phyloP scores from a whole-genome alignment of 2,797 vertebrate genomes.

The Sciaenops ocellatus region DNA sequence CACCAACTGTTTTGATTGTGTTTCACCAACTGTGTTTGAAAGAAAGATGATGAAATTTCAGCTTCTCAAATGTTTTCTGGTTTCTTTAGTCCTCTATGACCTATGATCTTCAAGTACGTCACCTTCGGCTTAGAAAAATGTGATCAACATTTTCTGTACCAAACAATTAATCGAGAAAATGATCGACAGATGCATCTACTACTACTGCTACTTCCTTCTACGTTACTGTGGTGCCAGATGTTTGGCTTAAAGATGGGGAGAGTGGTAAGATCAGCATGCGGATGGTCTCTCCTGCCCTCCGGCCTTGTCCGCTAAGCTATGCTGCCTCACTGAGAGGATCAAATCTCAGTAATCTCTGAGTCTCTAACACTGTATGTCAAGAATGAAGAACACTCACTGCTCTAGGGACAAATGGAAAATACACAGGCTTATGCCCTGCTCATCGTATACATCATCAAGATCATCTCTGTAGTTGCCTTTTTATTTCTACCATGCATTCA shows the following conservation, averaged over 20 bases:
- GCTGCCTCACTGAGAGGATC: constrained; percentile 62
- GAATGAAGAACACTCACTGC: neutral
- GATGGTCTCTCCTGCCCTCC: constrained; percentile 23
- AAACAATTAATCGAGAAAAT: too few relatives aligned
- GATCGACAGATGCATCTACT: too few relatives aligned
- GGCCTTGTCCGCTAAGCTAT: constrained; percentile 53
- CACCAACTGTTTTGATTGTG: too few relatives aligned
- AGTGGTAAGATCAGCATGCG: constrained; percentile 55
- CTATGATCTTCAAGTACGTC: too few relatives aligned
- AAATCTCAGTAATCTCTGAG: constrained; percentile 60
- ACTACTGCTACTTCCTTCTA: neutral
- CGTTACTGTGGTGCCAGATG: constrained; percentile 65
- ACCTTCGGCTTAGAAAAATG: too few relatives aligned
- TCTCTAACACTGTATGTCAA: too few relatives aligned
- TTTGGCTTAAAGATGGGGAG: constrained; percentile 57
- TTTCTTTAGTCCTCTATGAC: too few relatives aligned
- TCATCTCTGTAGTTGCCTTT: neutral
- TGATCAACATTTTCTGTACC: too few relatives aligned
- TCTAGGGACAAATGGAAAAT: constrained; percentile 21
- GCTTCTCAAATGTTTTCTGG: too few relatives aligned
- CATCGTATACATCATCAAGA: constrained; percentile 4
- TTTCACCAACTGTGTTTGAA: too few relatives aligned
- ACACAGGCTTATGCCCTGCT: constrained; percentile 16
- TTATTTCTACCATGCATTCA: neutral
- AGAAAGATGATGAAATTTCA: too few relatives aligned